Conservation (phyloP, 2,888 invertebrate species). For the Dryadula phaetusa region DNA sequence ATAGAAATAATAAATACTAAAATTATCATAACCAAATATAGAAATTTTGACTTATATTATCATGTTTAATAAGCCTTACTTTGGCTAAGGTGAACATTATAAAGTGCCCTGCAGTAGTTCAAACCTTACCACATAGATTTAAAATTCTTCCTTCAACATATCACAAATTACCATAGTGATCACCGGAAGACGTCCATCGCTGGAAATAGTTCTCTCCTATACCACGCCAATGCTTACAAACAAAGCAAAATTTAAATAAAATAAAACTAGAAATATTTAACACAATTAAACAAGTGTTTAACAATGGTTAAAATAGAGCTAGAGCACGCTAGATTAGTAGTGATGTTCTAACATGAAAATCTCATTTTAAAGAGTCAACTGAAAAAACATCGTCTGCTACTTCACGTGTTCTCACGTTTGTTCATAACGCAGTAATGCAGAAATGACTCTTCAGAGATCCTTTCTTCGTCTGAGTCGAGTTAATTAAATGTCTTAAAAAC, state of each 20-base stretch:
- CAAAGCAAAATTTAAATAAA: constrained; percentile 4
- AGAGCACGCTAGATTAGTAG: constrained; percentile 34
- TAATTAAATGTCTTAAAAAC: constrained; percentile 67
- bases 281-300: constrained; percentile 21
- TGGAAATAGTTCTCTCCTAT: too few species aligned
- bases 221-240: not conserved
- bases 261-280: constrained; percentile 11
- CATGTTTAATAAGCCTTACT: too few species aligned
- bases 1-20: too few species aligned
- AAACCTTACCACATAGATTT: too few species aligned
- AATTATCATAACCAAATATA: too few species aligned
- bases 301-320: constrained; percentile 29
- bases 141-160: too few species aligned
- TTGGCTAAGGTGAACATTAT: too few species aligned
- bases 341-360: constrained; percentile 37
- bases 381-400: constrained; percentile 48
- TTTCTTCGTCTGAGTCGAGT: constrained; percentile 55
- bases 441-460: constrained; percentile 56
- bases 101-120: too few species aligned
- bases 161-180: too few species aligned
- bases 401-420: constrained; percentile 62
- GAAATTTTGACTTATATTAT: too few species aligned
- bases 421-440: constrained; percentile 65
- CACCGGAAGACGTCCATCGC: too few species aligned
- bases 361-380: constrained; percentile 43